Base-by-base conservation (phyloP, 1,140 invertebrate genomes). In the Drosophila subpulchrella region DNA sequence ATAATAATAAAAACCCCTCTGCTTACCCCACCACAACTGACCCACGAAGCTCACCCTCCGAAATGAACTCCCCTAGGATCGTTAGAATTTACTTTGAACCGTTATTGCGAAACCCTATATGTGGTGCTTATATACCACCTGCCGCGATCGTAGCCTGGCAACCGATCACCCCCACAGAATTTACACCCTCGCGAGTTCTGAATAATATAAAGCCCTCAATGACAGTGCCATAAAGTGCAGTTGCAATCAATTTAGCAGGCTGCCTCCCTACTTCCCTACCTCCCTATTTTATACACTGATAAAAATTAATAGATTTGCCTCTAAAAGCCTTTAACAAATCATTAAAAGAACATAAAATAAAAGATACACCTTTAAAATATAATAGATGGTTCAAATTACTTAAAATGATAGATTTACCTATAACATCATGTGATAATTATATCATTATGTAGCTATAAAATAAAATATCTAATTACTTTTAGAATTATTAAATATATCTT, bases 181-280 rank as follows among this genome's bases (percentile, higher is more conserved):
- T n/a, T 36, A 58, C 39, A 53, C 47, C 61, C 62, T 55, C 54
- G 32, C 50, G 13, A 13, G 34, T 61, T 46, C 41, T 46, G n/a
- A 4, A 20, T 36, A 58, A 38, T 36, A 46, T 61, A 50, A 71
- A 56, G 46, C 44, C 54, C 42, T 61, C 38, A 77, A 78, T 63
- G 61, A 61, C 48, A 57, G 24, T 44, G 54, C 56, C 56, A 62
- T 82, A 82, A 70, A 65, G 42, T 78, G 27, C 44, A 65, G 56
- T 78, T 75, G 58, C 70, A 84, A 54, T 77, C 72, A 76, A 59
- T 44, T 85, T 78, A 75, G 56, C 48, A 68, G 39, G 24, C 44
- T 51, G 54, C 47, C 47, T 42, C 46, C 12, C 3, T 32, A 32
- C 7, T 6, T 32, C 0, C 41, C 48, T 30, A n/a, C 34, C 56